Evolutionary conservation across 2,888 invertebrate genomes (phyloP), one percentile per base, ranked within the genome.

Genomic region (Liodrosophila aerea): DNA sequence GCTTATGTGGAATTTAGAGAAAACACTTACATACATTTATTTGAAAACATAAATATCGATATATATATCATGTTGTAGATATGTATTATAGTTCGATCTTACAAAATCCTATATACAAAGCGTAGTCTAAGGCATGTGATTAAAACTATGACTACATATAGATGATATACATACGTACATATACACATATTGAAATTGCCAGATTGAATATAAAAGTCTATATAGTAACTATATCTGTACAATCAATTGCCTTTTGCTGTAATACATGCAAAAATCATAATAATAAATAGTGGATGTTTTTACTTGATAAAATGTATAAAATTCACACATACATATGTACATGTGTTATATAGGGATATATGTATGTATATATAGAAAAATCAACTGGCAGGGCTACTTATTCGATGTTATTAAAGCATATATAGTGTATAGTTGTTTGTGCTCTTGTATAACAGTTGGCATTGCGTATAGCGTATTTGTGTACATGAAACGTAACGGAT

Each of bases 401-500:
- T 71, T 58, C 58, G 58, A 64, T 53, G 40, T 46, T 22, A 22
- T 22, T 22, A 22, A 22, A 22, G 5, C 2, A 41, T 56, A 67
- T 36, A 36, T 31, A 13, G 22, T 37, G 33, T 40, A 43, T 30
- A 13, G 9, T 11, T 15, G 31, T 15, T 9, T 50, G 30, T 34
- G 39, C 12, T 33, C 8, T 54, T 40, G 33, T 67, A 70, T 57
- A 70, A 67, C 64, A 64, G 52, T 57, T 64, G 51, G 49, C 51
- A 52, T 51, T 61, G 8, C 39, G 50, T 54, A 62, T 51, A 37
- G 37, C 18, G n/a, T 5, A 37, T 37, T 16, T 15, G n/a, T n/a
- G n/a, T 18, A 18, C n/a, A n/a, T n/a, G n/a, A n/a, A n/a, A n/a
- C n/a, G 15, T 5, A 16, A 5, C 16, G 15, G 16, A 18, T 1